These are phyloP conservation scores for Sebastiscus albofasciatus DNA, from an alignment of 2,797 vertebrate genomes.

Conservation along the genomic window DNA sequence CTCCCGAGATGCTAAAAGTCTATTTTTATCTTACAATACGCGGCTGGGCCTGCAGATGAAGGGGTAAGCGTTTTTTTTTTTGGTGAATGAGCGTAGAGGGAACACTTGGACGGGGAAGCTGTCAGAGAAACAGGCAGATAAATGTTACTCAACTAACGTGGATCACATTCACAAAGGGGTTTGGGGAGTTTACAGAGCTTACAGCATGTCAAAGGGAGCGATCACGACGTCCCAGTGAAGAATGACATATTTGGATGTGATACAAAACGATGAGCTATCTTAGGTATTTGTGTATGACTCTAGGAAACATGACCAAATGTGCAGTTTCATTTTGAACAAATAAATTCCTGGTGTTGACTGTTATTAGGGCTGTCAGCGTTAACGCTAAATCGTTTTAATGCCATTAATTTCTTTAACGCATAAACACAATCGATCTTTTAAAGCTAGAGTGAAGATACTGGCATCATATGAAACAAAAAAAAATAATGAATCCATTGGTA, in stretches of 20 bases:
- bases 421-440: no score
- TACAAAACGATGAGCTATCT: not conserved
- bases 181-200: constrained; percentile 5
- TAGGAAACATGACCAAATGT: not conserved
- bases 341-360: not conserved
- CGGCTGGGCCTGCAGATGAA: constrained; percentile 21
- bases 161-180: not conserved
- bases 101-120: constrained; percentile 29
- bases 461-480: no score
- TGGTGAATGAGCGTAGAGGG: constrained; percentile 35
- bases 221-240: not conserved
- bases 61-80: constrained; percentile 38
- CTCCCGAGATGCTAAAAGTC: constrained; percentile 44
- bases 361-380: fast-evolving
- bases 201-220: not conserved
- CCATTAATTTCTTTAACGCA: no score
- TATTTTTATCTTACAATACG: constrained; percentile 45
- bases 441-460: no score
- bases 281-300: not conserved
- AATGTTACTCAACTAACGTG: constrained; percentile 7
- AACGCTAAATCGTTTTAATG: fast-evolving
- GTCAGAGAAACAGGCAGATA: constrained; percentile 39
- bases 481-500: no score
- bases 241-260: constrained; percentile 9
- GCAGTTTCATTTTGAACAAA: not conserved